A percentile compares a stretch with the other conserved stretches of the same genome.
Conservation (phyloP, 2,888 invertebrate species). For the Dynastes hyllus region DNA sequence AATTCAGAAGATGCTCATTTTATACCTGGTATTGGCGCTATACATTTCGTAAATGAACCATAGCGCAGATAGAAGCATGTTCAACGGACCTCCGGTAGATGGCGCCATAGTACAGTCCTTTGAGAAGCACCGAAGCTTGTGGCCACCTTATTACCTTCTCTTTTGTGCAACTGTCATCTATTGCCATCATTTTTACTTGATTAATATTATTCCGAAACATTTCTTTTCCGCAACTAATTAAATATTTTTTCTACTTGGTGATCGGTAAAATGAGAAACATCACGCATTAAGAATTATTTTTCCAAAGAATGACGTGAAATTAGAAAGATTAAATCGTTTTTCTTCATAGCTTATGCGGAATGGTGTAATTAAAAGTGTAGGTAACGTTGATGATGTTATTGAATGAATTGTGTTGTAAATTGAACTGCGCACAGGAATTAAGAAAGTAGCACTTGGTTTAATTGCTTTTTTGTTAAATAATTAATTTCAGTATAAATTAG, state of each 20-base stretch:
- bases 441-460: no score
- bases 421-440: no score
- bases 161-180: constrained; percentile 55
- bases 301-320: constrained; percentile 14
- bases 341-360: neutral
- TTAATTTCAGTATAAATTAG: no score
- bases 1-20: constrained; percentile 48
- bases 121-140: constrained; percentile 49
- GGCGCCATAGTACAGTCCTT: constrained; percentile 50
- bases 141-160: constrained; percentile 54
- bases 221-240: constrained; percentile 50
- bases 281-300: constrained; percentile 17
- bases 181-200: constrained; percentile 52
- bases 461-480: no score
- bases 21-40: constrained; percentile 3
- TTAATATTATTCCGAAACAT: constrained; percentile 54
- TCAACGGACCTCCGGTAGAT: constrained; percentile 52
- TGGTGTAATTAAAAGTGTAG: no score
- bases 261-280: constrained; percentile 18
- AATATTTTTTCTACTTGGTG: constrained; percentile 41
- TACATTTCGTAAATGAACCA: constrained; percentile 17
- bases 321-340: constrained; percentile 5
- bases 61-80: constrained; percentile 31
- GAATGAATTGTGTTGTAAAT: no score
- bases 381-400: neutral